These are phyloP conservation scores for Hydrotaea cyrtoneurina DNA, from an alignment of 2,888 invertebrate genomes.

Conservation along the genomic window DNA sequence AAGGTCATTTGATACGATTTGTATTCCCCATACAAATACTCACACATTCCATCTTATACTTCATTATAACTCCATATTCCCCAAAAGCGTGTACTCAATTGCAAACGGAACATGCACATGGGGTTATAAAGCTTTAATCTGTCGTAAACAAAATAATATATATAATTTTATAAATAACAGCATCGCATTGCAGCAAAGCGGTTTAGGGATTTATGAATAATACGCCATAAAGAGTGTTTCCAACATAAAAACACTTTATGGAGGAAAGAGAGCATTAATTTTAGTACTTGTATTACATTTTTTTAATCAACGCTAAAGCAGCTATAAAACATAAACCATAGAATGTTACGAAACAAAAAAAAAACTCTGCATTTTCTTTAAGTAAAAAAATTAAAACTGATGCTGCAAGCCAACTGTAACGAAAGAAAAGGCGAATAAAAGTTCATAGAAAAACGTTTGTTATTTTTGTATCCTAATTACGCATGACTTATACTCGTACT, in stretches of 20 bases:
- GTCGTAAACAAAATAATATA: not conserved
- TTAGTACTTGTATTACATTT: constrained; percentile 3
- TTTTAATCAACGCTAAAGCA: constrained; percentile 20
- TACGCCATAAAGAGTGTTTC: not conserved
- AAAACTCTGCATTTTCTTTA: not conserved
- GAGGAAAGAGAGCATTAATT: constrained; percentile 2
- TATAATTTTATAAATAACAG: not conserved
- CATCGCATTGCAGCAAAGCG: constrained; percentile 9
- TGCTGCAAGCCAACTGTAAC: not conserved
- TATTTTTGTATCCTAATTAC: not conserved
- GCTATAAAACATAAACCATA: not conserved
- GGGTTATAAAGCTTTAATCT: not conserved
- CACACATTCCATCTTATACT: too few relatives aligned
- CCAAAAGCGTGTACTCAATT: too few relatives aligned
- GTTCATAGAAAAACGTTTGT: not conserved
- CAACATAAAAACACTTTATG: constrained; percentile 9
- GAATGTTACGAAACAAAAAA: not conserved
- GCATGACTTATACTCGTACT: not conserved
- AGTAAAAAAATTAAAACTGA: not conserved
- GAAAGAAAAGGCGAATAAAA: not conserved
- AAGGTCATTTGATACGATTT: too few relatives aligned
- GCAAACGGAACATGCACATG: too few relatives aligned
- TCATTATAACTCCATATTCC: too few relatives aligned
- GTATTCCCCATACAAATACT: too few relatives aligned
- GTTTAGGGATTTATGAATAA: constrained; percentile 8